Conservation (phyloP, 2,797 vertebrate species). For the Betta splendens region DNA sequence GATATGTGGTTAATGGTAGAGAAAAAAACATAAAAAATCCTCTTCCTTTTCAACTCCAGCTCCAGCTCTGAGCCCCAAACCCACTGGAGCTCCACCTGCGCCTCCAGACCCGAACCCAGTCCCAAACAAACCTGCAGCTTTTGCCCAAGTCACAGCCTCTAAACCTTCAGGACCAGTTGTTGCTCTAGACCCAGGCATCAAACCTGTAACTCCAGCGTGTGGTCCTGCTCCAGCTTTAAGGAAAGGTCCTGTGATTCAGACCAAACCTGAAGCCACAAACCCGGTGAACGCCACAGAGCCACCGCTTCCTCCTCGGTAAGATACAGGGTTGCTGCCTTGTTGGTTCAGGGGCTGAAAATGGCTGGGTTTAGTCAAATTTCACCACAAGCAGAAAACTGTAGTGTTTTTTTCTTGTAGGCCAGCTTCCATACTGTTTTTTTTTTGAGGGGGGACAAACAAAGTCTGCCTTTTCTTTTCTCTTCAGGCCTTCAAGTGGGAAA, state of each 20-base stretch:
- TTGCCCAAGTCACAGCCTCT: slow-evolving; percentile 1
- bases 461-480: not conserved
- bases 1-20: too few relatives aligned
- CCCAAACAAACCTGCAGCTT: slow-evolving; percentile 26
- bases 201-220: not conserved
- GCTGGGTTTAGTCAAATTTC: not conserved
- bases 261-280: slow-evolving; percentile 28
- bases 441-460: too few relatives aligned
- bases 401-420: not conserved
- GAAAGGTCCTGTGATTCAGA: slow-evolving; percentile 38
- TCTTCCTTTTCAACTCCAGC: slow-evolving; percentile 30
- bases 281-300: slow-evolving; percentile 39
- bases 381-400: not conserved
- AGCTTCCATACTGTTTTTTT: not conserved
- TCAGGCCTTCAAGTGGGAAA: slow-evolving; percentile 83
- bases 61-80: slow-evolving; percentile 58
- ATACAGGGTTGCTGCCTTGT: not conserved
- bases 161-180: slow-evolving; percentile 15
- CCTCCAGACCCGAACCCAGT: slow-evolving; percentile 19
- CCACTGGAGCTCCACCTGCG: not conserved
- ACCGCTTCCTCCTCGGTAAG: slow-evolving; percentile 66
- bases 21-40: too few relatives aligned
- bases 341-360: too few relatives aligned
- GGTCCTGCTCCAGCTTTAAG: slow-evolving; percentile 52
- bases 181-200: not conserved